Evolutionary conservation across 92 coral and sea anemone genomes (phyloP).

Genomic region (Phenganax marumi): DNA sequence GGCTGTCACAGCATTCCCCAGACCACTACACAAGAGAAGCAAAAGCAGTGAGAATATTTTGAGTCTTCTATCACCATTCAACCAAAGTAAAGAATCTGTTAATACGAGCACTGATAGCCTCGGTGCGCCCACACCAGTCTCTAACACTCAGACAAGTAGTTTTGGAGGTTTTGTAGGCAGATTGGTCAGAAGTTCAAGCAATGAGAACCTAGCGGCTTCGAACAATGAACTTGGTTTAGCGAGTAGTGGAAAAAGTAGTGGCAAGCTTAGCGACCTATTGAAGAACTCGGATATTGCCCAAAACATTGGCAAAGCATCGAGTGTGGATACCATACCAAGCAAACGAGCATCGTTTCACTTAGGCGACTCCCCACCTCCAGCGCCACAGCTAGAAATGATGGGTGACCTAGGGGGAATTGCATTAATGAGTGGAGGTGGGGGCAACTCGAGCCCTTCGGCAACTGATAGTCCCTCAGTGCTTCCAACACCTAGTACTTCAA

Average conservation of each 20-base stretch:
- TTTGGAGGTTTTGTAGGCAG: slow-evolving; percentile 65
- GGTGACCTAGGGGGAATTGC: slow-evolving; percentile 41
- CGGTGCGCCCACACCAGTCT: background rate
- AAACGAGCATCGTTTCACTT: slow-evolving; percentile 60
- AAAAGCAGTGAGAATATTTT: slow-evolving; percentile 83
- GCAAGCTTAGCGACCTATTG: slow-evolving; percentile 74
- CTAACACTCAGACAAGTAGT: slow-evolving; percentile 17
- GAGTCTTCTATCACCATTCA: slow-evolving; percentile 47
- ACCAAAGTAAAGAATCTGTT: background rate
- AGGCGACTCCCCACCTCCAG: slow-evolving; percentile 87
- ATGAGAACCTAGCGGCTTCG: slow-evolving; percentile 73
- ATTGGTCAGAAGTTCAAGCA: slow-evolving; percentile 85
- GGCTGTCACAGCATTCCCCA: slow-evolving; percentile 44
- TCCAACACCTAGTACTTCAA: slow-evolving; percentile 17
- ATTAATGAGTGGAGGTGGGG: slow-evolving; percentile 20
- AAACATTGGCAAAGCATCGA: slow-evolving; percentile 83
- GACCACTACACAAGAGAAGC: slow-evolving; percentile 69
- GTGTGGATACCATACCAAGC: slow-evolving; percentile 63
- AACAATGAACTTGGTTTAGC: slow-evolving; percentile 51
- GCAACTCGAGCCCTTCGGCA: slow-evolving; percentile 10
- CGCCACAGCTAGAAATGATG: slow-evolving; percentile 70
- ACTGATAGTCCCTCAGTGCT: background rate
- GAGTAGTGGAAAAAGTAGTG: slow-evolving; percentile 75
- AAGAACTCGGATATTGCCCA: slow-evolving; percentile 58
- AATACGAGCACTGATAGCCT: slow-evolving; percentile 7